Conservation (phyloP, 2,888 invertebrate genomes). For the Acronicta leporina region DNA sequence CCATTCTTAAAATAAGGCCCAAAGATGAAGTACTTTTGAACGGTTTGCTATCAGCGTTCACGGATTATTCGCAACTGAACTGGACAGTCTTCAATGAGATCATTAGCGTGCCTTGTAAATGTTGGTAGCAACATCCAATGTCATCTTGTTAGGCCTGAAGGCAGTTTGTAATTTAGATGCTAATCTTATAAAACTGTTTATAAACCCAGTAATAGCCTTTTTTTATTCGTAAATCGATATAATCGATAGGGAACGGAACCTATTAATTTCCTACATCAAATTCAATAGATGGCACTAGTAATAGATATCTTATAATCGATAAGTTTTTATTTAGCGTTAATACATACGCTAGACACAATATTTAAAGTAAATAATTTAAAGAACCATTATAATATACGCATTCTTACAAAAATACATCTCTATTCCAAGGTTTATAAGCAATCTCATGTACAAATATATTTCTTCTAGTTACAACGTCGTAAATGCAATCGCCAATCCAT, state of each 20-base stretch:
- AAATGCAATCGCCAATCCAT: constrained; percentile 37
- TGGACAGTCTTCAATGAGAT: constrained; percentile 33
- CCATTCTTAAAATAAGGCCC: constrained; percentile 43
- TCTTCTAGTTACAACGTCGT: constrained; percentile 34
- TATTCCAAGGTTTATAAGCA: constrained; percentile 47
- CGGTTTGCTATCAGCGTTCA: constrained; percentile 45
- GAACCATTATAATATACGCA: constrained; percentile 21
- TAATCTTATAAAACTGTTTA: constrained; percentile 49
- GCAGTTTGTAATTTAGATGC: constrained; percentile 46
- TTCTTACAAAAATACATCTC: constrained; percentile 42
- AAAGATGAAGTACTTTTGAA: constrained; percentile 16
- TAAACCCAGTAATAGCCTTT: constrained; percentile 44
- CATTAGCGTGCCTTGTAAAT: constrained; percentile 26
- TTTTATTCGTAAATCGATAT: background rate
- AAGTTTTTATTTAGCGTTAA: no score
- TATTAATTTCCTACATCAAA: background rate
- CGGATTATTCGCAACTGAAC: constrained; percentile 15
- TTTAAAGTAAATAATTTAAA: constrained; percentile 11
- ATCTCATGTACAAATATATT: constrained; percentile 41
- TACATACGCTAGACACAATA: background rate
- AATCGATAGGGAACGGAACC: background rate
- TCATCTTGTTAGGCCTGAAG: constrained; percentile 43
- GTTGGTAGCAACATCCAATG: constrained; percentile 41
- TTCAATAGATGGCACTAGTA: constrained; percentile 16
- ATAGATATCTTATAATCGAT: background rate